phyloP scores from a whole-genome alignment of 2,888 invertebrate genomes.

The Euclidia mi region DNA sequence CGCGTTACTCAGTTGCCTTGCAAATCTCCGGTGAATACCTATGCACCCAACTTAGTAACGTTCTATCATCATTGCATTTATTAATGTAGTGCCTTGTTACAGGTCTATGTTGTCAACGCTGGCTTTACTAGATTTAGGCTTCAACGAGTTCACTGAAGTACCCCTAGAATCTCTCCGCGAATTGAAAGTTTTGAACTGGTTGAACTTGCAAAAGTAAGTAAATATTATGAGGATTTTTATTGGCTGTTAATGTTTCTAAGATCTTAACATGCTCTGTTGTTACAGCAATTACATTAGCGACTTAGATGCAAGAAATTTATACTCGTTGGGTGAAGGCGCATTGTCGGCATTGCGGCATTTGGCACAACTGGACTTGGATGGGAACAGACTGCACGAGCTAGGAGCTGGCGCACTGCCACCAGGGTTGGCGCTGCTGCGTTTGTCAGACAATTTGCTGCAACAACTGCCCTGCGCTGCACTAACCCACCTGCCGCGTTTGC shows the following conservation, averaged over 20 bases:
- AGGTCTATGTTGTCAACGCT: constrained; percentile 94
- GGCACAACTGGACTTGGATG: constrained; percentile 91
- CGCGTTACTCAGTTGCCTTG: too few species aligned
- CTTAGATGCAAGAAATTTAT: constrained; percentile 81
- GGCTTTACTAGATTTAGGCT: constrained; percentile 94
- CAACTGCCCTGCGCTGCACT: constrained; percentile 90
- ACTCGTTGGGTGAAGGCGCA: constrained; percentile 79
- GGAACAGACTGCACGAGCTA: constrained; percentile 91
- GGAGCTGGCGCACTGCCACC: constrained; percentile 90
- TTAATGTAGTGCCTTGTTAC: constrained; percentile 43
- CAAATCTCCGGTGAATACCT: too few species aligned
- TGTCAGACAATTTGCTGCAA: constrained; percentile 92
- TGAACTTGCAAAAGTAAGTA: constrained; percentile 93
- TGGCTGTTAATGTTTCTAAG: too few species aligned
- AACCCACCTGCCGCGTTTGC: constrained; percentile 88
- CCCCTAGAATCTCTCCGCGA: constrained; percentile 92
- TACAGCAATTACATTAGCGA: constrained; percentile 92
- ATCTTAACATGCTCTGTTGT: constrained; percentile 38
- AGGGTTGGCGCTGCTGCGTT: constrained; percentile 91
- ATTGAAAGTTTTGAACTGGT: constrained; percentile 92
- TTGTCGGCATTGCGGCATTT: constrained; percentile 91
- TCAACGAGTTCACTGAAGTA: constrained; percentile 92
- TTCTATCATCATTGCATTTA: neutral
- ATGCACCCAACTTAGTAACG: too few species aligned
- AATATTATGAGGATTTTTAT: neutral